These are phyloP conservation scores for Micromys minutus DNA, from an alignment of 2,113 vertebrate species.

Conservation along the genomic window DNA sequence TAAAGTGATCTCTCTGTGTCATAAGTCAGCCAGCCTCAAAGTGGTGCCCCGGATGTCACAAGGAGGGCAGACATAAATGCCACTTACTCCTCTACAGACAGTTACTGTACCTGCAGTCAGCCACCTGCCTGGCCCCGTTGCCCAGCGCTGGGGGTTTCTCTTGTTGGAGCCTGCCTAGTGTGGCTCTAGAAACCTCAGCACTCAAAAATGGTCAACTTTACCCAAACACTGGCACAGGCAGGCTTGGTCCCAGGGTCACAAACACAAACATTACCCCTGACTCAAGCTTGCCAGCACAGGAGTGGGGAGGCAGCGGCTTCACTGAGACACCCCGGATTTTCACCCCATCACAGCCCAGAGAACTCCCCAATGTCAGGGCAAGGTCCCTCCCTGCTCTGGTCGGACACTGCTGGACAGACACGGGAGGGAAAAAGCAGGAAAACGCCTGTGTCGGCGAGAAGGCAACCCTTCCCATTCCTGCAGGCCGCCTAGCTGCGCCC, in stretches of 20 bases:
- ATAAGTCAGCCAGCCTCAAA: not conserved
- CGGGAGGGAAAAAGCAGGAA: conserved; percentile 77
- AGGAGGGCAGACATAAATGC: not conserved
- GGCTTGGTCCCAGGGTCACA: not conserved
- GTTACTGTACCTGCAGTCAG: not conserved
- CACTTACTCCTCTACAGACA: not conserved
- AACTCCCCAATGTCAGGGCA: not conserved
- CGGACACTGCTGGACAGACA: conserved; percentile 78
- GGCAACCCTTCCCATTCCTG: conserved; percentile 60
- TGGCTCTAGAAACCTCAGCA: not conserved
- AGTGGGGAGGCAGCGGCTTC: conserved; percentile 4
- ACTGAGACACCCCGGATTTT: not conserved
- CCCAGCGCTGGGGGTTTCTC: not conserved
- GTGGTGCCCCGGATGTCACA: not conserved
- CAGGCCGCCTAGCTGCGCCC: conserved; percentile 20
- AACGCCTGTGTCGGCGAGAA: conserved; percentile 64
- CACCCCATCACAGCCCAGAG: not conserved
- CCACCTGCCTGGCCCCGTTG: not conserved
- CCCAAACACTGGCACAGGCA: not conserved
- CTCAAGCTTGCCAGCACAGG: not conserved
- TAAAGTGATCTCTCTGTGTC: not conserved
- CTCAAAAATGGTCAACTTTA: not conserved
- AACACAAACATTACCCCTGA: conserved; percentile 8
- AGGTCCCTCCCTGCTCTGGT: conserved; percentile 62
- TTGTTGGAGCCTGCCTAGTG: not conserved